Base-by-base conservation (phyloP, 2,113 vertebrate species). In the Odontophorus gujanensis region DNA sequence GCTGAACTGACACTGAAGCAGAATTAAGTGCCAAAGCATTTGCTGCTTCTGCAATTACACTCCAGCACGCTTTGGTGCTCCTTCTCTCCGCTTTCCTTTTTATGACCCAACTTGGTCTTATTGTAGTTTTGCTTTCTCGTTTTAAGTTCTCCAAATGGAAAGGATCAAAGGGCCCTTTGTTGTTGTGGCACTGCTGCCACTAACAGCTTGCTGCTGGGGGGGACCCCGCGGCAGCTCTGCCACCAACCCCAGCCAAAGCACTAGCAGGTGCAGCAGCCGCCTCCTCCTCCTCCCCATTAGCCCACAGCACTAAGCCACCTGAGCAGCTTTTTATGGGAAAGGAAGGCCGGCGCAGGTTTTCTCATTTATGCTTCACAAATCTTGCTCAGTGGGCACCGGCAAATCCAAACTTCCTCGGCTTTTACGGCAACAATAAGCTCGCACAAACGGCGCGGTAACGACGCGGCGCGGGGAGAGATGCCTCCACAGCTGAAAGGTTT, bases 141-240 rank as follows among this genome's bases (percentile, higher is more conserved):
- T 95, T 93, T 79, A 96, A 96, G 93, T 93, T 91, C 89, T 95
- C 95, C 92, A 97, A 95, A 94, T 85, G 93, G 94, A 95, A 96
- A 85, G 93, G 95, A 97, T 97, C 97, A 97, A 97, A 97, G 89
- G 76, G 80, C 91, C 81, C 95, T 96, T 96, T 96, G 96, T 95
- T 96, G 93, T 72, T 30, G 7, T 67, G 4, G 95, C 79, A 68
- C 93, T 77, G 87, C 94, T 72, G 85, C 74, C 89, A 43, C 34
- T 32, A 94, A 95, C 91, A 93, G 95, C 92, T 96, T 93, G 89
- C 95, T 26, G 81, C 85, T 76, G 4, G 91, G 78, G 78, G 91
- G 92, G 77, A 82, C 81, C 50, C 62, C n/a, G 13, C 76, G 2
- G 81, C 84, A 16, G 87, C 89, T 92, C 91, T 59, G 92, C 93